phyloP scores from a whole-genome alignment of 92 coral and sea anemone species.

The Palythoa grandiflora region DNA sequence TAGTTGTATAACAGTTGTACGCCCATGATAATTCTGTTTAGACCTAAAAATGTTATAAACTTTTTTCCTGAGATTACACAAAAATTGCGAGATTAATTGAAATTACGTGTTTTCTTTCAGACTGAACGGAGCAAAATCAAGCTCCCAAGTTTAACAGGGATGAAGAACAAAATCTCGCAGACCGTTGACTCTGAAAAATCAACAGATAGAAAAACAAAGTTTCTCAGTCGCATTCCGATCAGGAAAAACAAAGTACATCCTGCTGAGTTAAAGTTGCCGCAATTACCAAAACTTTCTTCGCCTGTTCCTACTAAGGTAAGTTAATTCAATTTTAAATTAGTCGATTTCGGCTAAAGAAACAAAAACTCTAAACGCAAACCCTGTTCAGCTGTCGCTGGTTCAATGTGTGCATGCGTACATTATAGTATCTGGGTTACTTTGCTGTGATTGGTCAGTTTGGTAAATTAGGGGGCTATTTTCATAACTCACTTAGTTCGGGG shows the following conservation, averaged over 20 bases:
- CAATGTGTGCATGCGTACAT: too few relatives aligned
- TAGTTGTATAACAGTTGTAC: too few relatives aligned
- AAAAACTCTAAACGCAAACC: too few relatives aligned
- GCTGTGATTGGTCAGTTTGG: too few relatives aligned
- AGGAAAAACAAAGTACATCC: slow-evolving; percentile 8
- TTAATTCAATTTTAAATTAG: not conserved
- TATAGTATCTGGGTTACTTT: too few relatives aligned
- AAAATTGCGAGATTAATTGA: not conserved
- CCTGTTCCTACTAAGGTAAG: not conserved
- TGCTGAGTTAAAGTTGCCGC: not conserved
- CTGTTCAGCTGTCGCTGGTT: too few relatives aligned
- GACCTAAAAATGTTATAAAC: too few relatives aligned
- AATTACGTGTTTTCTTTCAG: not conserved
- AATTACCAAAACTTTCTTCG: not conserved
- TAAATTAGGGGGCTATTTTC: too few relatives aligned
- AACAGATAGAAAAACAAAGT: not conserved
- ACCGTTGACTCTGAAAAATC: not conserved
- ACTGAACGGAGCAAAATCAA: not conserved
- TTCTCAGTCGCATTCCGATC: slow-evolving; percentile 2
- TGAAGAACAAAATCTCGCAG: not conserved
- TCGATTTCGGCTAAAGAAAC: too few relatives aligned
- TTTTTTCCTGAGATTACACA: not conserved
- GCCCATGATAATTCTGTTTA: too few relatives aligned
- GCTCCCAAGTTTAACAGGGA: slow-evolving; percentile 12
- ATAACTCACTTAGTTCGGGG: too few relatives aligned